phyloP scores from a whole-genome alignment of 2,888 invertebrate genomes.

The Drosophila prostipennis region DNA sequence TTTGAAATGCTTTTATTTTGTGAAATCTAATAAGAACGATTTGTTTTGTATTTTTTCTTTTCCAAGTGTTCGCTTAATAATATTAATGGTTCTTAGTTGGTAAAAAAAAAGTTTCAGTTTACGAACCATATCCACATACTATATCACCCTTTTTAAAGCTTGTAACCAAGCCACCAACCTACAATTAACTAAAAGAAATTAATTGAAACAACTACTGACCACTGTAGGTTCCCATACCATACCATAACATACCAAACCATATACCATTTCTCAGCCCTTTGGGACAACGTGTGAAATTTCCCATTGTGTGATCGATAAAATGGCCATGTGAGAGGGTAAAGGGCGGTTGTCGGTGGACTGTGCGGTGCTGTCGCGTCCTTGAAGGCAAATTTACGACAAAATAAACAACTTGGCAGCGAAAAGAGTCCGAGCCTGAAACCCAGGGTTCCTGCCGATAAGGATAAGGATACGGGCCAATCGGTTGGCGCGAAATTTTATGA shows the following conservation, averaged over 20 bases:
- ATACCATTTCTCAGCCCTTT: conserved; percentile 1
- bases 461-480: conserved; percentile 34
- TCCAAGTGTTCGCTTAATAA: too few species aligned
- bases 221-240: background rate
- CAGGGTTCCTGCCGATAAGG: conserved; percentile 58
- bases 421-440: conserved; percentile 22
- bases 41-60: too few species aligned
- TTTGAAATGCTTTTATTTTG: too few species aligned
- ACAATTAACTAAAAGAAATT: background rate
- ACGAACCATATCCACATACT: background rate
- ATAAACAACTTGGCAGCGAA: conserved; percentile 70
- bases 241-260: background rate
- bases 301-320: conserved; percentile 77
- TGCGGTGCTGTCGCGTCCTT: conserved; percentile 57
- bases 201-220: background rate
- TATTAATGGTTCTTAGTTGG: too few species aligned
- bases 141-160: too few species aligned
- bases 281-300: conserved; percentile 71
- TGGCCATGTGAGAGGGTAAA: conserved; percentile 42
- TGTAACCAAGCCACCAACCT: background rate
- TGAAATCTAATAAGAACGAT: too few species aligned
- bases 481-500: conserved; percentile 63
- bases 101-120: too few species aligned
- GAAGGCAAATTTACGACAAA: conserved; percentile 73
- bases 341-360: conserved; percentile 16